A percentile compares a stretch with the other conserved stretches of the same genome.
These are phyloP conservation scores for Myioborus melanocephalus DNA, from an alignment of 2,797 vertebrate genomes.

Conservation along the genomic window DNA sequence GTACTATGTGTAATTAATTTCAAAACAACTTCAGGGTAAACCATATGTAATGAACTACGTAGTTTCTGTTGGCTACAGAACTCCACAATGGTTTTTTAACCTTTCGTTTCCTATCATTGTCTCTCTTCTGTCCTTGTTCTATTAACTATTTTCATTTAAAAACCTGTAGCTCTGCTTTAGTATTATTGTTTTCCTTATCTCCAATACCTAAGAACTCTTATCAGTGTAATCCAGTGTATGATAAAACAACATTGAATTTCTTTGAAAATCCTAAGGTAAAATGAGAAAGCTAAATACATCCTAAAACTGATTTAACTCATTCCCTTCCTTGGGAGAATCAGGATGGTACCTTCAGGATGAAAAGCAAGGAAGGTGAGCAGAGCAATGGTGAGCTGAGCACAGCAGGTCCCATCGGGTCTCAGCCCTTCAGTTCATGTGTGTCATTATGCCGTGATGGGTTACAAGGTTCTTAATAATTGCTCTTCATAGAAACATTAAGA, in stretches of 20 bases:
- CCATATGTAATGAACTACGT: accelerated
- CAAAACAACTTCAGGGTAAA: background rate
- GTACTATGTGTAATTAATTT: background rate
- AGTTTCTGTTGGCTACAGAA: background rate
- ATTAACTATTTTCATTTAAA: constrained; percentile 14
- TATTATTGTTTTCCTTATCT: constrained; percentile 23
- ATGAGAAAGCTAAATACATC: background rate
- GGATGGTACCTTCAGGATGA: background rate
- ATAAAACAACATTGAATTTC: background rate
- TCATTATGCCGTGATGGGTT: accelerated
- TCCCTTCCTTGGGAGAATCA: background rate
- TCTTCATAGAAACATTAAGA: background rate
- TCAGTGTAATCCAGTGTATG: background rate
- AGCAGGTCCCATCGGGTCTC: background rate
- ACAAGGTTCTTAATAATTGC: background rate
- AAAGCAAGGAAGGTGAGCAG: background rate
- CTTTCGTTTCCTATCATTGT: background rate
- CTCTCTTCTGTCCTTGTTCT: background rate
- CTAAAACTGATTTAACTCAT: background rate
- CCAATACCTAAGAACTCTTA: background rate
- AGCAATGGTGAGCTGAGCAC: accelerated
- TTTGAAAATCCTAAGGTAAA: background rate
- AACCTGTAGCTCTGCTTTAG: constrained; percentile 1
- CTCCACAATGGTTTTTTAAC: background rate
- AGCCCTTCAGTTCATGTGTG: background rate